A percentile compares a stretch with the other conserved stretches of the same genome.
Conservation (phyloP, 2,113 vertebrate genomes). For the Tichodroma muraria region DNA sequence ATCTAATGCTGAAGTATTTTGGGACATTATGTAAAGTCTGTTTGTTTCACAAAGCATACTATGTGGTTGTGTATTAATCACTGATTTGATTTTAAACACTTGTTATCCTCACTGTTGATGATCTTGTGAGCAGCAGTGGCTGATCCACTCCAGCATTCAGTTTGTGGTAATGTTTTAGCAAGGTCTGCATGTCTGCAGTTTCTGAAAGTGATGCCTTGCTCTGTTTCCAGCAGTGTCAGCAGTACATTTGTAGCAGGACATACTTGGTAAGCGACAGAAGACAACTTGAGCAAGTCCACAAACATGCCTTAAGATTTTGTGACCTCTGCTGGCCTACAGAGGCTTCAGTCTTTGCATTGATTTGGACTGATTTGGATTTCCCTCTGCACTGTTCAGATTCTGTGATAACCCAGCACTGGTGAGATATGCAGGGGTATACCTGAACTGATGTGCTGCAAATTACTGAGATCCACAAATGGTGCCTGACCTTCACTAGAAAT, state of each 20-base stretch:
- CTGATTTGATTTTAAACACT: not conserved
- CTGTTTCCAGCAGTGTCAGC: slow-evolving; percentile 11
- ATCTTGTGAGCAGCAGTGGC: not conserved
- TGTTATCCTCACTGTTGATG: not conserved
- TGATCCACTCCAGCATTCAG: not conserved
- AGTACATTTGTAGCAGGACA: not conserved
- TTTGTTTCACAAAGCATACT: not conserved
- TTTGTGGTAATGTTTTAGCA: not conserved
- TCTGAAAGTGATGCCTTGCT: slow-evolving; percentile 1
- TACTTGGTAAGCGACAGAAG: not conserved
- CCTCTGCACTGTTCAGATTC: not conserved
- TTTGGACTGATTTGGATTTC: not conserved
- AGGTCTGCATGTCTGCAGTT: not conserved
- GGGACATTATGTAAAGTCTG: not conserved
- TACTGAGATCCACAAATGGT: not conserved
- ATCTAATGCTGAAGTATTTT: slow-evolving; percentile 12
- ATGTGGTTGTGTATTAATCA: not conserved
- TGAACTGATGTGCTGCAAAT: not conserved
- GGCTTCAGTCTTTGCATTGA: not conserved
- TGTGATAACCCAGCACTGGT: not conserved
- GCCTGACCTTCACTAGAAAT: not conserved
- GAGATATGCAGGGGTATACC: not conserved
- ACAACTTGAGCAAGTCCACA: not conserved
- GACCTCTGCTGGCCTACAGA: not conserved
- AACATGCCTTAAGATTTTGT: not conserved